phyloP scores from a whole-genome alignment of 2,888 invertebrate genomes.

The Xestia c-nigrum region DNA sequence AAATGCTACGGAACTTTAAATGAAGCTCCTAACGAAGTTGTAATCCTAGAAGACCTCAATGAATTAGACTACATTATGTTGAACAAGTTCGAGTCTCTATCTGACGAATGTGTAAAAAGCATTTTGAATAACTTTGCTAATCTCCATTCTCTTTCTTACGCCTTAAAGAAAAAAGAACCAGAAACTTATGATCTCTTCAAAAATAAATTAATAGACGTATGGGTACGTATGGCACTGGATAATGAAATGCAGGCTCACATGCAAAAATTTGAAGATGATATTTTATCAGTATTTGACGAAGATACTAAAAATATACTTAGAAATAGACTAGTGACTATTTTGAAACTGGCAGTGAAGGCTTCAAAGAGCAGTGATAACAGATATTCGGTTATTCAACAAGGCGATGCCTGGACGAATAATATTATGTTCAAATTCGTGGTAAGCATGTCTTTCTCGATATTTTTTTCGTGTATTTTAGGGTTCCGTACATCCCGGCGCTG shows the following conservation, averaged over 20 bases:
- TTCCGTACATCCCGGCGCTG: no score
- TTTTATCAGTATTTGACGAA: slow-evolving; percentile 17
- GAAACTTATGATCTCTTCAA: slow-evolving; percentile 63
- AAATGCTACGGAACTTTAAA: slow-evolving; percentile 72
- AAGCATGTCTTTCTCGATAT: slow-evolving; percentile 25
- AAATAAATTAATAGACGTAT: slow-evolving; percentile 39
- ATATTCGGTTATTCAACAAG: slow-evolving; percentile 73
- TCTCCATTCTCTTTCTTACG: slow-evolving; percentile 77
- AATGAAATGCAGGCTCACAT: not conserved
- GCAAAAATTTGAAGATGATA: not conserved
- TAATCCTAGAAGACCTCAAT: slow-evolving; percentile 77
- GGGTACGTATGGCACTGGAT: not conserved
- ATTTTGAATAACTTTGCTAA: slow-evolving; percentile 74
- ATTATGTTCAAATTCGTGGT: slow-evolving; percentile 74
- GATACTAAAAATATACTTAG: slow-evolving; percentile 48
- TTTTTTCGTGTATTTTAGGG: not conserved
- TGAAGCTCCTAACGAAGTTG: slow-evolving; percentile 71
- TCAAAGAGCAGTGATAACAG: slow-evolving; percentile 58
- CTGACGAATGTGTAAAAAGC: slow-evolving; percentile 68
- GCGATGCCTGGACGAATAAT: slow-evolving; percentile 79
- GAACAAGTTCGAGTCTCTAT: slow-evolving; percentile 71
- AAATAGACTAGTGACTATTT: slow-evolving; percentile 51
- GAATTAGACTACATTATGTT: slow-evolving; percentile 70
- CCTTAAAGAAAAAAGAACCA: slow-evolving; percentile 72
- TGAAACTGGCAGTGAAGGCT: slow-evolving; percentile 36